A percentile compares a stretch with the other conserved stretches of the same genome.
phyloP scores from a whole-genome alignment of 1,140 invertebrate genomes.

The Achroia grisella region DNA sequence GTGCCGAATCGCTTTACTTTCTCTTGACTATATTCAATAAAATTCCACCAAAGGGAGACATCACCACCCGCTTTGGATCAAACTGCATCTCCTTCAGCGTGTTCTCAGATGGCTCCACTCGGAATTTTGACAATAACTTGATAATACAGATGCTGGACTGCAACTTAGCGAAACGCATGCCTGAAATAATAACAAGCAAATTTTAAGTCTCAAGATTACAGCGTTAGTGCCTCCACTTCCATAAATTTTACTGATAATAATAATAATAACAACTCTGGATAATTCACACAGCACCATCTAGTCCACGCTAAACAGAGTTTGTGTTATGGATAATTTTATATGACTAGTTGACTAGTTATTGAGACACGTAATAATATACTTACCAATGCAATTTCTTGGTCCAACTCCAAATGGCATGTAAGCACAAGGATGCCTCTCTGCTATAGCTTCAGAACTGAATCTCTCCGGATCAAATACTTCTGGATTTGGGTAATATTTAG shows the following conservation, averaged over 20 bases:
- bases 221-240: too few species aligned
- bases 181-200: too few species aligned
- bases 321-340: too few species aligned
- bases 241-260: too few species aligned
- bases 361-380: neutral
- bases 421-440: constrained; percentile 49
- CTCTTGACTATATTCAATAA: neutral
- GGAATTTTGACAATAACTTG: constrained; percentile 19
- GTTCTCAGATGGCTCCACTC: constrained; percentile 13
- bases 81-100: neutral
- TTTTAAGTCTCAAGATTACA: too few species aligned
- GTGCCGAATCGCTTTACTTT: too few species aligned
- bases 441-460: constrained; percentile 57
- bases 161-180: constrained; percentile 19
- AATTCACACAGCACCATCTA: too few species aligned
- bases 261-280: too few species aligned
- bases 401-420: constrained; percentile 76
- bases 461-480: constrained; percentile 76
- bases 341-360: too few species aligned
- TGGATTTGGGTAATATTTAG: constrained; percentile 47
- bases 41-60: neutral
- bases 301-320: too few species aligned
- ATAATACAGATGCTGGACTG: constrained; percentile 13
- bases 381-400: constrained; percentile 53
- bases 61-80: neutral